Evolutionary conservation across 2,113 vertebrate species (phyloP), one percentile per base, ranked within the genome.

Genomic region (Atrichornis clamosus): DNA sequence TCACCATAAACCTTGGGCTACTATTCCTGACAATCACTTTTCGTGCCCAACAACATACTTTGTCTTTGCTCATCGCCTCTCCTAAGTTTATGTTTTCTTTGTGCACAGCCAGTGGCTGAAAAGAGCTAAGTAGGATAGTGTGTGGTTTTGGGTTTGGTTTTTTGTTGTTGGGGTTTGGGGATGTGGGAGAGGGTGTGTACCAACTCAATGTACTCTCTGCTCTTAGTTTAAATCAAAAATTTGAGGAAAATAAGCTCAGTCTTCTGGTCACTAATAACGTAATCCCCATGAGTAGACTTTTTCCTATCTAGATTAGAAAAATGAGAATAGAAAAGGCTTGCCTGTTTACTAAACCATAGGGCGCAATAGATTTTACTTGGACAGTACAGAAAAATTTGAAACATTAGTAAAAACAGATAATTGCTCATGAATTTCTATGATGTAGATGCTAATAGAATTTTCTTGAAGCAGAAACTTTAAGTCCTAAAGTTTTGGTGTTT

Each of bases 71-170:
- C 46, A 62, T 55, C 7, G 7, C 2, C 39, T 65, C 65, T 73
- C 58, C 41, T 33, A 37, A 0, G 0, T 32, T 75, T 41, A 17
- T n/a, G 15, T 10, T 90, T 58, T 37, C 8, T 69, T 67, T 68
- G 16, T 42, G 35, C 27, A 72, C 12, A 81, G 21, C 5, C 47
- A 63, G 26, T 70, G 42, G 7, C 35, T 26, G 21, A 37, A 80
- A 72, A 86, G 7, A 44, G 32, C 2, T 22, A 69, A 56, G 32
- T 1, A 49, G 5, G 35, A 56, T 6, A 53, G 6, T 10, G 8
- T 16, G 44, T 11, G 22, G 1, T 8, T 65, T 49, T 7, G 28
- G 50, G 3, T 41, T 35, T 12, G 4, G 0, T 4, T 53, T 62
- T 52, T 35, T 64, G 18, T 33, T 53, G 4, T 32, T 32, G 22